Conservation (phyloP, 2,797 vertebrate genomes). For the Clarias fuscus region DNA sequence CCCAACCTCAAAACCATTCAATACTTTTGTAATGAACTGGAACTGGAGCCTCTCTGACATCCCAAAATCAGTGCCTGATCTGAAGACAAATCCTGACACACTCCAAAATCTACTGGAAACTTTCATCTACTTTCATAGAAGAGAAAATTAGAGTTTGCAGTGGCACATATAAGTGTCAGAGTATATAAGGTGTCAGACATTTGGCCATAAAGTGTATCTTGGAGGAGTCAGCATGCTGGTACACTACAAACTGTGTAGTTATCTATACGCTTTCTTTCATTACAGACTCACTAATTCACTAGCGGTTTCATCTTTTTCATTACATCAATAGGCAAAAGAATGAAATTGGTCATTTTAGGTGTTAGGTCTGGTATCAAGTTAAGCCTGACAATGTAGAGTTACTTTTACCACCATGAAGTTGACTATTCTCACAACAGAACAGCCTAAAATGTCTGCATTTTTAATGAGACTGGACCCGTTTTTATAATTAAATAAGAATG, state of each 20-base stretch:
- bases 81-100: neutral
- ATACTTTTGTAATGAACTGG: neutral
- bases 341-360: neutral
- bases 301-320: neutral
- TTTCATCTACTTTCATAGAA: neutral
- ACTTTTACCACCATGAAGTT: neutral
- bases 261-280: neutral
- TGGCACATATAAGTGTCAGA: neutral
- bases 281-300: neutral
- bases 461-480: neutral
- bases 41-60: too few species aligned
- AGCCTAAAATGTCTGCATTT: neutral
- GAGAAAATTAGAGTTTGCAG: neutral
- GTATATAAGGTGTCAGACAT: neutral
- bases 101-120: neutral
- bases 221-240: neutral
- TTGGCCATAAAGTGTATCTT: neutral
- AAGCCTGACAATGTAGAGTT: too few species aligned
- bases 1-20: neutral
- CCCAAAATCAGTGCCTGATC: neutral
- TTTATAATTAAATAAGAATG: neutral
- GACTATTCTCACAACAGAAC: too few species aligned
- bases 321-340: neutral
- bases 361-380: too few species aligned
- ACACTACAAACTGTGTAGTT: neutral